Evolutionary conservation across 2,113 vertebrate genomes (phyloP), one percentile per base, ranked within the genome.

Genomic region (Centropus unirufus): DNA sequence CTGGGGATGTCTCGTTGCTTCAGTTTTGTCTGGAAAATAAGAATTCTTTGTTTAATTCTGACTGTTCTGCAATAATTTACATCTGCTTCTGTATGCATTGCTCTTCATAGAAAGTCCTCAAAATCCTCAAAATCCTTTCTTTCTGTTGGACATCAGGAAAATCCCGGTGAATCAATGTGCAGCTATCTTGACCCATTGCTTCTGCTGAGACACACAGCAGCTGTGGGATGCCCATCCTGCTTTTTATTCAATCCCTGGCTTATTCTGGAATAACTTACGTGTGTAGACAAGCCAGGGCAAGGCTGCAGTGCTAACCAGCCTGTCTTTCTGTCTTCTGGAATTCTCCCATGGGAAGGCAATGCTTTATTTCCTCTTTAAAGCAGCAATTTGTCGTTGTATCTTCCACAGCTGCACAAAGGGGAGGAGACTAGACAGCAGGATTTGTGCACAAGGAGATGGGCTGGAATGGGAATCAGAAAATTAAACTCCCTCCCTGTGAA

Each of bases 241-340:
- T 96, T 95, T 90, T 75, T 69, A 78, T 83, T 83, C 79, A 92
- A 75, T 36, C 19, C 20, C 27, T 78, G 75, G 52, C 86, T 95
- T 93, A 54, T 92, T 89, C 88, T 75, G 77, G 79, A 89, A 84
- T 75, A 93, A 75, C 62, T 79, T 89, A 73, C 93, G 58, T 87
- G 86, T 94, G 80, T 36, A 79, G 92, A 84, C 93, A 96, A 94
- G 95, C 86, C 93, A 89, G 83, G 62, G 64, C 94, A 93, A 83
- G 73, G 88, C 73, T 90, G 76, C 58, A 78, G 73, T 64, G 90
- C 79, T 92, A 93, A 81, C 52, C 46, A 88, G 40, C 62, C 64
- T 67, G 61, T 23, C 67, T 83, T 92, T 91, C 85, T 89, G 57
- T 90, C 79, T 84, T 80, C 61, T 89, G 86, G 73, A 95, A 92